Conservation (phyloP, 1,140 invertebrate species). For the Lamellibrachia luymesi region DNA sequence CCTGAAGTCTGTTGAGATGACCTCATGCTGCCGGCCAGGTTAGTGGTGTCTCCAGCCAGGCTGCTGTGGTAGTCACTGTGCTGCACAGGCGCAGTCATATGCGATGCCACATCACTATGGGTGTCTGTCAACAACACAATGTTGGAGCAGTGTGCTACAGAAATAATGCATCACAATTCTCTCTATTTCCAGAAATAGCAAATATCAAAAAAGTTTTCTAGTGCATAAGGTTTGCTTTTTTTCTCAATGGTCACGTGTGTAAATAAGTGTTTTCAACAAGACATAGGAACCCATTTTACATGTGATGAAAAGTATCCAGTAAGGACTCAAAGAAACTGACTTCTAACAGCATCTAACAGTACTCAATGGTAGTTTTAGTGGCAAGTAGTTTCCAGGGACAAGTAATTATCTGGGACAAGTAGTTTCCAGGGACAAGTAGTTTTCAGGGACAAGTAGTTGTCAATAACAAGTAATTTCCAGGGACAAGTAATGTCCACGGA, state of each 20-base stretch:
- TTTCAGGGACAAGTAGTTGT: not conserved
- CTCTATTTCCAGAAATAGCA: not conserved
- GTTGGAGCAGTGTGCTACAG: not conserved
- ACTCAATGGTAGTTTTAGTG: no score
- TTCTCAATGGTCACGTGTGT: not conserved
- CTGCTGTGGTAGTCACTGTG: constrained; percentile 4
- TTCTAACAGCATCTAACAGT: no score
- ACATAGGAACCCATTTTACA: no score
- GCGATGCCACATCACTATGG: not conserved
- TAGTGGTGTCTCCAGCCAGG: not conserved
- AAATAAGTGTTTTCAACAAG: not conserved
- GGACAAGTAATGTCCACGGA: not conserved
- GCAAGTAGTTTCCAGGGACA: not conserved
- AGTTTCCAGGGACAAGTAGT: not conserved
- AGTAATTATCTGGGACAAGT: not conserved
- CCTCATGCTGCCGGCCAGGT: constrained; percentile 25
- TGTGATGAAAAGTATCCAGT: no score
- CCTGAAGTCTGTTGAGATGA: constrained; percentile 33
- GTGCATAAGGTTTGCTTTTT: not conserved
- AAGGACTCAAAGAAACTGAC: no score
- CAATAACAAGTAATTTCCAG: not conserved
- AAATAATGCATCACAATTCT: not conserved
- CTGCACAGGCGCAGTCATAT: not conserved
- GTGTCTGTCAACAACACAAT: constrained; percentile 8
- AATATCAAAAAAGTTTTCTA: not conserved